Base-by-base conservation (phyloP, 2,113 vertebrate species). In the Phocoena phocoena region DNA sequence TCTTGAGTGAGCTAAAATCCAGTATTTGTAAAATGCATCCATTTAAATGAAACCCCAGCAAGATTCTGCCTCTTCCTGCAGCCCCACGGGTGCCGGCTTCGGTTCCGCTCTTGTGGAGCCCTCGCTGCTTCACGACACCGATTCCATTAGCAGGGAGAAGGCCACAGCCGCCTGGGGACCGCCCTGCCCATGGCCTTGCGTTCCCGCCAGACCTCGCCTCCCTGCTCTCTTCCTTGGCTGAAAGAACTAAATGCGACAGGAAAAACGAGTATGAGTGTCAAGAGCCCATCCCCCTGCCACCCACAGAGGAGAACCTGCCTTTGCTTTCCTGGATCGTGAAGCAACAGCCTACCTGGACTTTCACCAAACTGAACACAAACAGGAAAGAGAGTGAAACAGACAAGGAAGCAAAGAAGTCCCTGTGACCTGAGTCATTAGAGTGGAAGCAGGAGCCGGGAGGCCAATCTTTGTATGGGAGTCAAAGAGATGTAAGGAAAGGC, bases 11-110 rank as follows among this genome's bases (percentile, higher is more conserved):
- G 89, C 96, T 96, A 86, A 94, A 97, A 94, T 93, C 93, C 88
- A 98, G 85, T 94, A 94, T 96, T 95, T 92, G 82, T 96, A 96
- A 98, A 84, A 97, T 94, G 90, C 91, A 98, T 98, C 92, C 93
- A 80, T 98, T 98, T 98, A 98, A 98, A 97, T 97, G 95, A 98
- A 97, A 98, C 91, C 88, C 70, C 96, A 93, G 87, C 92, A 93
- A 95, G 94, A 86, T 88, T 95, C 97, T 53, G 71, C n/a, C 31
- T 71, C 82, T 96, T 96, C 93, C 76, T 89, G 41, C 79, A 84
- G 84, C 96, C 97, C 87, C 11, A 2, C 86, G 21, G 60, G 53
- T 91, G 97, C 98, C 93, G 83, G 74, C 88, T 96, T 98, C 6
- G 15, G 74, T 91, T 98, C 96, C 15, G 2, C 98, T 95, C 82